These are phyloP conservation scores for Plagodis dolabraria DNA, from an alignment of 2,888 invertebrate species.

Conservation along the genomic window DNA sequence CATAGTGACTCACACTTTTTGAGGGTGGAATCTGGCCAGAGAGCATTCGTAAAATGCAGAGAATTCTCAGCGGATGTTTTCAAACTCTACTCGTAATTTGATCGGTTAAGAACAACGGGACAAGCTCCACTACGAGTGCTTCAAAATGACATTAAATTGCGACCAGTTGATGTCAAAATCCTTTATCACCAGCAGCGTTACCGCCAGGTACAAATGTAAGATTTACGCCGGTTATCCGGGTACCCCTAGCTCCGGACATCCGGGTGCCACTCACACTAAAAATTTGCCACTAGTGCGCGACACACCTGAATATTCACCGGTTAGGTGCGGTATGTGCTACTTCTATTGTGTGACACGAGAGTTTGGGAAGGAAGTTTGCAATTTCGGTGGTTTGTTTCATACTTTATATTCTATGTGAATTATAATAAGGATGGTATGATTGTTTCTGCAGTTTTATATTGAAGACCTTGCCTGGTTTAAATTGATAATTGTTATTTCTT, in stretches of 20 bases:
- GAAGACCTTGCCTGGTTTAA: no score
- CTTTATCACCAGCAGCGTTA: conserved; percentile 43
- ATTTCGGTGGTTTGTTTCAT: not conserved
- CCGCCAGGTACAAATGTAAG: conserved; percentile 70
- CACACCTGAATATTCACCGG: conserved; percentile 40
- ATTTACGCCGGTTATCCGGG: conserved; percentile 81
- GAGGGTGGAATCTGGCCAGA: no score
- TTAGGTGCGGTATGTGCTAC: conserved; percentile 20
- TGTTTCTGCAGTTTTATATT: no score
- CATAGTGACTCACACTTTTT: no score
- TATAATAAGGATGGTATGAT: no score
- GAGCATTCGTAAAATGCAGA: no score
- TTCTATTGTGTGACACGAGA: conserved; percentile 13
- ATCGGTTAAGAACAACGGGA: no score
- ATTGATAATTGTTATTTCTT: no score
- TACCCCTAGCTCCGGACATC: conserved; percentile 60
- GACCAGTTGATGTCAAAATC: conserved; percentile 17
- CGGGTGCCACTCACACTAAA: conserved; percentile 50
- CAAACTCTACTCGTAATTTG: no score
- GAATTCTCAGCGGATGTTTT: no score
- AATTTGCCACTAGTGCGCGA: conserved; percentile 39
- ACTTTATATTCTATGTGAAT: not conserved
- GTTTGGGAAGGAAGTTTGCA: conserved; percentile 7
- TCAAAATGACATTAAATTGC: no score
- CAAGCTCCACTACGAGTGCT: no score